A percentile compares a stretch with the other conserved stretches of the same genome.
Conservation (phyloP, 2,113 vertebrate species). For the Cnemophilus loriae region DNA sequence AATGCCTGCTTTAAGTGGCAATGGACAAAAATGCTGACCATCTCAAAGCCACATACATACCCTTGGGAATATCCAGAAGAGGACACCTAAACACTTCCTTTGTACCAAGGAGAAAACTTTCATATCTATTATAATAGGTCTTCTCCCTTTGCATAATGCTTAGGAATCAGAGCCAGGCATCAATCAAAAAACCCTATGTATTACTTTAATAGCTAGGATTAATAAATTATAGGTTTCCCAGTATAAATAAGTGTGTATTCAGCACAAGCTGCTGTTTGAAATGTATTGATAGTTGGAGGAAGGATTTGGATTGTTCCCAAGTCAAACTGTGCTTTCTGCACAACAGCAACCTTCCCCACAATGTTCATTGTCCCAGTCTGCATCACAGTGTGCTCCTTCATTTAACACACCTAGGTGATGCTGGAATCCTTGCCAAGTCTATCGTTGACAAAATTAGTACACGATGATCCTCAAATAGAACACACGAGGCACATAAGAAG, state of each 20-base stretch:
- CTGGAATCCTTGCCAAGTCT: background rate
- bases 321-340: background rate
- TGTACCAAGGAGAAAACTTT: background rate
- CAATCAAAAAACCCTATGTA: slow-evolving; percentile 14
- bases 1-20: background rate
- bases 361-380: background rate
- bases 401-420: background rate
- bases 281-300: background rate
- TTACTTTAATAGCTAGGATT: slow-evolving; percentile 42
- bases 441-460: background rate
- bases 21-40: background rate
- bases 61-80: background rate
- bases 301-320: background rate
- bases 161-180: background rate
- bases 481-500: background rate
- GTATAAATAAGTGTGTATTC: background rate
- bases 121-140: background rate
- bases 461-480: rapidly evolving
- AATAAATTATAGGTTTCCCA: slow-evolving; percentile 45
- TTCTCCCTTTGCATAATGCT: background rate
- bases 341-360: background rate
- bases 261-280: slow-evolving; percentile 11
- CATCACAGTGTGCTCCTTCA: background rate
- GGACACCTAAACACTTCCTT: background rate
- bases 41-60: background rate